Evolutionary conservation across 53 echinoderm and acorn worm genomes (phyloP), one percentile per base, ranked within the genome.

Genomic region (Glandiceps talaboti): DNA sequence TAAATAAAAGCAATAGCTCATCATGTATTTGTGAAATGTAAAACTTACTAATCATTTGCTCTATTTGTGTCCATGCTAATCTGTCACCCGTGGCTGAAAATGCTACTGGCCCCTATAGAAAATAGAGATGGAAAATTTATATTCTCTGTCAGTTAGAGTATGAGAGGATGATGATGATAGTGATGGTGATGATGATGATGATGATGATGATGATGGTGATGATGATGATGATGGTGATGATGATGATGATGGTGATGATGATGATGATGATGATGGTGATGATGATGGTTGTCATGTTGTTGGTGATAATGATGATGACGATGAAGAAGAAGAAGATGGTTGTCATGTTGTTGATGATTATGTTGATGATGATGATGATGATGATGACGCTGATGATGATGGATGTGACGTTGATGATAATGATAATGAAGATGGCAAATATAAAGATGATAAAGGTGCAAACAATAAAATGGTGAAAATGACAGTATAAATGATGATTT

Each of bases 31-130:
- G 20, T 45, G 64, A 45, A 45, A 45, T 12, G 64, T 45, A 45
- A 12, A 6, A 33, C 88, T 83, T 94, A 99, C 99, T 89, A 31
- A 85, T 80, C 99, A 99, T 99, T 82, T 93, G 93, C 79, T 99
- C 99, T 72, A 99, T 99, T 77, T 99, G 99, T 1, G 93, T 99
- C 88, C 91, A 88, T 14, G 99, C 93, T 73, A 99, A 81, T 77
- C 99, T 81, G 78, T 99, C 99, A 14, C 99, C 99, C 31, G 93
- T 99, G 27, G 93, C 88, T 31, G 89, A 86, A 75, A 99, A 99
- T 31, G 93, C 99, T 25, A 99, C 99, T 28, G 93, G 89, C 80
- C 99, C 99, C 99, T 99, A 32, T 1, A 74, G 78, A 84, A 77
- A 33, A 33, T n/a, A 84, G 14, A 29, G 77, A 77, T 45, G 20